Base-by-base conservation (phyloP, 2,888 invertebrate species). In the Tethea ocularis region DNA sequence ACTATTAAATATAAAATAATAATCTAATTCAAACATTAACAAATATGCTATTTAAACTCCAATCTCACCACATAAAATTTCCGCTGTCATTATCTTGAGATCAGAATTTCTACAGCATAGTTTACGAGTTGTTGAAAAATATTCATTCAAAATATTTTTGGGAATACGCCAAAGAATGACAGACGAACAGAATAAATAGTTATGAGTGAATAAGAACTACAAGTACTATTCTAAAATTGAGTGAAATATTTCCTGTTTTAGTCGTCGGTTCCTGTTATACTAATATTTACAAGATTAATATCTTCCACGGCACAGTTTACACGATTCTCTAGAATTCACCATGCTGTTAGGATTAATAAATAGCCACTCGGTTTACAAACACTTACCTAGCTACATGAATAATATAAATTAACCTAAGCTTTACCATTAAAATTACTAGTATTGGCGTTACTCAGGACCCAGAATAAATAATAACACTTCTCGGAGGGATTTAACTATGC, bases 211-310 rank as follows among this genome's bases (percentile, higher is more conserved):
- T 29, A 53, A 63, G 61, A 64, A 33, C 64, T 46, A n/a, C 20
- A 46, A 46, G 46, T 46, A 66, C 73, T 69, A 69, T 77, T 75
- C 69, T 71, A 66, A 75, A 74, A 73, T 72, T 67, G 69, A 71
- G 68, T 75, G 69, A 66, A 70, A 74, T 69, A 71, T 72, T 71
- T 74, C 72, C 69, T 67, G 71, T 71, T 73, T 73, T 72, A 75
- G 69, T 68, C 20, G 41, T 52, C 33, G 20, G 10, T 8, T 29
- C 29, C 10, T 11, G 41, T 51, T 17, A 33, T 53, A 29, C 53
- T 53, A 68, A 71, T 67, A 64, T 69, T 71, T 66, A 64, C 66
- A 64, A 63, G 71, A 73, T 71, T 68, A 67, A 73, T 71, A 71
- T 67, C 61, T 63, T 68, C 59, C 62, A 61, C 36, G 65, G 57